Evolutionary conservation across 2,797 vertebrate species (phyloP).

Genomic region (Aeoliscus strigatus): DNA sequence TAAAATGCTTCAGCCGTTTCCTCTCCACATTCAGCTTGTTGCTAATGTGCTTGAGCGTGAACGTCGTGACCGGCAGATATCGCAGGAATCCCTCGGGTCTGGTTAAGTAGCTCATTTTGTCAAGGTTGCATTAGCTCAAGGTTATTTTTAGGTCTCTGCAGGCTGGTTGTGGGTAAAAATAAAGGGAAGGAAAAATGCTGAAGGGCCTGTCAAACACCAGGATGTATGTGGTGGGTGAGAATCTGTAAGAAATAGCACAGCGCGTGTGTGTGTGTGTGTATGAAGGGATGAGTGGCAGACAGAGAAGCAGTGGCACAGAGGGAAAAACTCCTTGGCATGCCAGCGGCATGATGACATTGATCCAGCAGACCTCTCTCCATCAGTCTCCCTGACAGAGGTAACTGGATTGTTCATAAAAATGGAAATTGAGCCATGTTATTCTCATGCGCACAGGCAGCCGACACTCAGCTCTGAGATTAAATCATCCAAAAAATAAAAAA

Average conservation of each 20-base stretch:
- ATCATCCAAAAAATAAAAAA: slow-evolving; percentile 29
- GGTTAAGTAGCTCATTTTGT: slow-evolving; percentile 60
- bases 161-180: slow-evolving; percentile 33
- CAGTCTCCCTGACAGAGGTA: slow-evolving; percentile 72
- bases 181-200: slow-evolving; percentile 39
- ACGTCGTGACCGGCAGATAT: slow-evolving; percentile 41
- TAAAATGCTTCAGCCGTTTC: slow-evolving; percentile 17
- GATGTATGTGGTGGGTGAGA: slow-evolving; percentile 19
- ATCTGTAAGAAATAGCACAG: slow-evolving; percentile 13
- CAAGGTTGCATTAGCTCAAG: slow-evolving; percentile 63
- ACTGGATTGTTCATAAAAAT: slow-evolving; percentile 81
- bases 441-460: slow-evolving; percentile 32
- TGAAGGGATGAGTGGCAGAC: slow-evolving; percentile 17
- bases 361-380: slow-evolving; percentile 68
- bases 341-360: slow-evolving; percentile 72
- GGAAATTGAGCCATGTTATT: slow-evolving; percentile 73
- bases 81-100: slow-evolving; percentile 39
- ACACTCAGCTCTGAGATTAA: slow-evolving; percentile 30
- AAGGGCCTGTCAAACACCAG: slow-evolving; percentile 50
- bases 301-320: slow-evolving; percentile 47
- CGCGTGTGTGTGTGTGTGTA: slow-evolving; percentile 5
- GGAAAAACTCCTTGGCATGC: slow-evolving; percentile 65
- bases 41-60: slow-evolving; percentile 15
- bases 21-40: slow-evolving; percentile 15
- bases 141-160: slow-evolving; percentile 54